phyloP scores from a whole-genome alignment of 2,888 invertebrate genomes.

The Eilema griseolum region DNA sequence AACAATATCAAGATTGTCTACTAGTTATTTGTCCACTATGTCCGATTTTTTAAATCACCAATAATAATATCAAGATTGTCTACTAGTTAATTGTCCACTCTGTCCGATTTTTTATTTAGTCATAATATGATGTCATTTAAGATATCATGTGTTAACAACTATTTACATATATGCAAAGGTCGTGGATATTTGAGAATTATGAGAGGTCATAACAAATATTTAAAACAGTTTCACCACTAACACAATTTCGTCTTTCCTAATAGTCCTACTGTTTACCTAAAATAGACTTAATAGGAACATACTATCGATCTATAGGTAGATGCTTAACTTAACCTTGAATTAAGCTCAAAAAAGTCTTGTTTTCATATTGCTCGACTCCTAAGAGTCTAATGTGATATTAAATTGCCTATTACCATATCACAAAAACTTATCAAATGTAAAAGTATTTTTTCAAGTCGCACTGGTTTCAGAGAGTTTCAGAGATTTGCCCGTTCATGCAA shows the following conservation, averaged over 20 bases:
- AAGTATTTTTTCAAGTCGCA: too few species aligned
- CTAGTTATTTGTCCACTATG: constrained; percentile 2
- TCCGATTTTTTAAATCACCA: constrained; percentile 16
- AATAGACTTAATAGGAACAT: background rate
- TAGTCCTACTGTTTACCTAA: background rate
- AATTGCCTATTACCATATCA: too few species aligned
- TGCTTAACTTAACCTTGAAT: too few species aligned
- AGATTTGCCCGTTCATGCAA: too few species aligned
- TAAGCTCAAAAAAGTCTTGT: too few species aligned
- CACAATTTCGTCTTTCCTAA: background rate
- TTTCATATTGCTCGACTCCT: background rate
- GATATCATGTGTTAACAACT: constrained; percentile 19
- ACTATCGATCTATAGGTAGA: background rate
- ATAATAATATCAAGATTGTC: too few species aligned
- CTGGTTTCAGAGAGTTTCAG: too few species aligned
- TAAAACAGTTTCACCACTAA: constrained; percentile 1
- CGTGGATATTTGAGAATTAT: constrained; percentile 31
- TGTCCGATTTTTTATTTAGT: too few species aligned
- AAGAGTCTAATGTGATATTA: background rate
- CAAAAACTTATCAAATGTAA: too few species aligned
- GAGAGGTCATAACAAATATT: constrained; percentile 30
- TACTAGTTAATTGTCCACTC: too few species aligned
- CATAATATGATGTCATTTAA: constrained; percentile 40
- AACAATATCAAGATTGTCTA: constrained; percentile 12
- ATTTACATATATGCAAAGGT: constrained; percentile 37